Base-by-base conservation (phyloP, 2,113 vertebrate species). In the Sapajus apella region DNA sequence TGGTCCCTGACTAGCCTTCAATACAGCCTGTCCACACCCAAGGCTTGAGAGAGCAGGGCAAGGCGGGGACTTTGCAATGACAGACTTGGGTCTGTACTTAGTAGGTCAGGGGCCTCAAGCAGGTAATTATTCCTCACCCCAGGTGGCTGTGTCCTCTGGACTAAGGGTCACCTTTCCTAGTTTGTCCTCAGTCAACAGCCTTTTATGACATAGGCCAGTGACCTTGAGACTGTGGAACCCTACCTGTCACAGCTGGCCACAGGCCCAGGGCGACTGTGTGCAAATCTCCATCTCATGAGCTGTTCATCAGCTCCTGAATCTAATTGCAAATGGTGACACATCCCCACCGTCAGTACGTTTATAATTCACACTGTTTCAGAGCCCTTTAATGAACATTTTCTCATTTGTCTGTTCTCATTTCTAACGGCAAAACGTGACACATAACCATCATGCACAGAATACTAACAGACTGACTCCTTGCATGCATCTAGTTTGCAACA, bases 361-460 rank as follows among this genome's bases (percentile, higher is more conserved):
- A 92, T 13, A 83, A 81, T 75, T 55, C 56, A 32, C 37, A 14
- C 64, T 12, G 45, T 37, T 72, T 77, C 75, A 1, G 72, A 92
- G 64, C 16, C 47, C 27, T 93, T 80, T 80, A 55, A 40, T 2
- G n/a, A 90, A 68, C 58, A 72, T 20, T 35, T 84, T 68, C 72
- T 85, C 88, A 68, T 70, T 47, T 47, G 37, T 68, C 84, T 87
- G 37, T 43, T 92, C 88, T 90, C 32, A 81, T 83, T 95, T 85
- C 81, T 68, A 85, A 61, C 1, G 58, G 83, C 70, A 91, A 97
- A 85, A 79, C 88, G 66, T 13, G 70, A 81, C 87, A 52, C 18
- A 6, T 3, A 66, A 18, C 45, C 5, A 6, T 83, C 75, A 5
- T 2, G 12, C 20, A 52, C 9, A 76, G 84, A 91, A 76, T 52